A percentile compares a stretch with the other conserved stretches of the same genome.
Conservation (phyloP, 2,113 vertebrate genomes). For the Isichthys henryi region DNA sequence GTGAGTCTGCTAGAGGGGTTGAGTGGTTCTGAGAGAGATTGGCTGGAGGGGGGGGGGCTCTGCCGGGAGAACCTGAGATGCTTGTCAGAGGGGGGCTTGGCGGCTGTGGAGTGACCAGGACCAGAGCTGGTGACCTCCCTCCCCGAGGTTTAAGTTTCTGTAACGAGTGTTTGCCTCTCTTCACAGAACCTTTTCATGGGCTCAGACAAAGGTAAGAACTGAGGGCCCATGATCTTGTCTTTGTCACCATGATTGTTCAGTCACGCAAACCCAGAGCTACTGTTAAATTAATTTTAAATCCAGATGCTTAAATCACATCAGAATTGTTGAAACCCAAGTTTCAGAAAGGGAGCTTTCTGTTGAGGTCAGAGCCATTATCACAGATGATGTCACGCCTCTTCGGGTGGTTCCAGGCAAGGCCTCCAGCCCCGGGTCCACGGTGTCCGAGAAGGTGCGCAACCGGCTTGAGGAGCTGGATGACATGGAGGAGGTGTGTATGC, state of each 20-base stretch:
- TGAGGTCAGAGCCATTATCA: neutral
- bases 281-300: neutral
- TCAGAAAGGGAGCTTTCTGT: neutral
- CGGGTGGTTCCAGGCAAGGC: conserved; percentile 62
- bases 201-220: conserved; percentile 78
- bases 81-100: too few relatives aligned
- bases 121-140: neutral
- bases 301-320: neutral
- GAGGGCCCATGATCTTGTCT: neutral
- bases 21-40: neutral
- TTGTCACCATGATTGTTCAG: neutral
- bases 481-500: conserved; percentile 78
- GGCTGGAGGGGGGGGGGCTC: neutral
- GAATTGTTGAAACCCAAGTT: neutral
- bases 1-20: conserved; percentile 57
- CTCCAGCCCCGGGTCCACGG: conserved; percentile 65
- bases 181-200: conserved; percentile 89
- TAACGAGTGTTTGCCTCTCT: neutral
- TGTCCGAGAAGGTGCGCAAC: conserved; percentile 94
- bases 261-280: neutral
- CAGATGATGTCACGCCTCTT: neutral
- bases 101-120: neutral
- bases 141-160: neutral
- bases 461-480: conserved; percentile 93
- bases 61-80: neutral